Evolutionary conservation across 30 jellyfish, hydroid and myxozoan species (phyloP), one percentile per base, ranked within the genome.

Genomic region (Turritopsis dohrnii): DNA sequence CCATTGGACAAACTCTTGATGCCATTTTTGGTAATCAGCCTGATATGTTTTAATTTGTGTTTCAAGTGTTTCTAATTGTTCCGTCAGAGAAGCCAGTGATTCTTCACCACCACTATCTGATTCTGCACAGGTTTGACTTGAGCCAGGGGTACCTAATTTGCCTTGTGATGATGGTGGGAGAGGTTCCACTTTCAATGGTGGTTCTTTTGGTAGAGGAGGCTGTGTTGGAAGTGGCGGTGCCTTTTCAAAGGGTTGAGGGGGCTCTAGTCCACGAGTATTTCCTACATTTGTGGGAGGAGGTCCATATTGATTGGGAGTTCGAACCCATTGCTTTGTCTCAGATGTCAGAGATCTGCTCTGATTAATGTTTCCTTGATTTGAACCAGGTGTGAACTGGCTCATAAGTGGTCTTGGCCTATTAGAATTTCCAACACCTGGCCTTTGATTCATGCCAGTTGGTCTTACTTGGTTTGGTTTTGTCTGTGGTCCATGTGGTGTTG

Each of bases 1-100:
- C 97, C 97, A 92, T 41, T 84, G 69, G 19, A 91, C 13, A 71
- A 92, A 92, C 30, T 92, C 97, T 23, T 83, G 88, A 71, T 88
- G 91, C 97, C 97, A 92, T 81, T 92, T 87, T 22, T 92, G 91
- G 69, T 92, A 92, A 21, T 92, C 97, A 24, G 92, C 53, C 72
- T 92, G 96, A 74, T 92, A 92, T 26, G 83, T 87, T 65, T 87
- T 87, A 87, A 92, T 92, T 87, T 92, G 95, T n/a, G 22, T 84
- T 81, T 92, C 97, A 28, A 92, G 82, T 53, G 84, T 84, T 29
- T 53, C 71, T 28, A 83, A 84, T 71, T 88, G 96, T 5, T 79
- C 66, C 19, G 84, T 85, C 30, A 90, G 74, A 16, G 90, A 18
- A 8, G 21, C 65, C 53, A 80, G 53, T 19, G 80, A 53, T 41